Evolutionary conservation across 2,888 invertebrate species (phyloP), one percentile per base, ranked within the genome.

Genomic region (Andrena minutula): DNA sequence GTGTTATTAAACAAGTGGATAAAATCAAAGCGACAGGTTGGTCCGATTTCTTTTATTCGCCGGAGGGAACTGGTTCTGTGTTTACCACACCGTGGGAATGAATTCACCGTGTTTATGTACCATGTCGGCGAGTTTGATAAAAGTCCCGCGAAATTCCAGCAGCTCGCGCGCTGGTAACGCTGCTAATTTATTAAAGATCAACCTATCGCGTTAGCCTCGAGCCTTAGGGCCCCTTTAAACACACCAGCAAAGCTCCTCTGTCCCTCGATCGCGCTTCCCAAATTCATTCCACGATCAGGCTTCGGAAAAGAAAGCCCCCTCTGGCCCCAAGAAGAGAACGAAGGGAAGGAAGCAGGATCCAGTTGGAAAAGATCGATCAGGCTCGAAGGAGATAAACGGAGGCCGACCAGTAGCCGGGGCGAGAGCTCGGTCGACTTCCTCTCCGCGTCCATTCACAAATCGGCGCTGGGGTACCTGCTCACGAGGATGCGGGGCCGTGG

Each of bases 21-120:
- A 72, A 66, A 56, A 63, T 77, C 68, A 10, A 56, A 63, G 56
- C 63, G 72, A 75, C 81, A 81, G 53, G 49, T 60, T 30, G 47
- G 20, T 28, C 12, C 70, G 74, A 64, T 77, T 60, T 47, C 10
- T 66, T 56, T 73, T 70, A 58, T 82, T 60, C 30, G 2, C n/a
- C 30, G 16, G 58, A 35, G n/a, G 28, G 60, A 68, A 83, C 83
- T 83, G 83, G 83, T 83, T 83, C 63, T 53, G 51, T 47, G 66
- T 75, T 75, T 72, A 71, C 58, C 41, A 56, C 20, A 61, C 83
- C 83, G 83, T 83, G 83, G 83, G 83, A 83, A 74, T 8, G 74
- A 78, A 66, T 82, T 71, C 56, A 58, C 65, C 32, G 69, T 26
- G 51, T 58, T 73, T 66, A 30, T 64, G 68, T 23, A 12, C 10